Evolutionary conservation across 2,888 invertebrate species (phyloP).

Genomic region (Caenorhabditis japonica): DNA sequence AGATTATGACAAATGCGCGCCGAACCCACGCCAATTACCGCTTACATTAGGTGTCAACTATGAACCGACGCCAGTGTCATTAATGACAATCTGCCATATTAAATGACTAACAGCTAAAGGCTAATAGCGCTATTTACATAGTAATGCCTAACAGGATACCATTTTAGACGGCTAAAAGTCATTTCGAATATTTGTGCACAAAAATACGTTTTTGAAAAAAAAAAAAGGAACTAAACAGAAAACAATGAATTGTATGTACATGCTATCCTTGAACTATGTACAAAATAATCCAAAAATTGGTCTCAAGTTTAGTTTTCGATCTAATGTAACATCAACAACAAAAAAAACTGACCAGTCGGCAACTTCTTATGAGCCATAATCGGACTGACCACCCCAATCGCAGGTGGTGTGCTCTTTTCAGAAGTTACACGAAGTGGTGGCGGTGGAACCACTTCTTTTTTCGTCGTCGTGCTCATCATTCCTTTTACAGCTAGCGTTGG

Average conservation of each 20-base stretch:
- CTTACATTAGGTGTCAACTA: no score
- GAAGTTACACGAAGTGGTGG: not conserved
- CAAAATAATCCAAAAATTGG: constrained; percentile 42
- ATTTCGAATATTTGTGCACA: no score
- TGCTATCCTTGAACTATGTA: no score
- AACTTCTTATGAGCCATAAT: constrained; percentile 79
- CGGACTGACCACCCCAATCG: constrained; percentile 84
- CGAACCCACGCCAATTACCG: no score
- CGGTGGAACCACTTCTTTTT: constrained; percentile 22
- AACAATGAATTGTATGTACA: not conserved
- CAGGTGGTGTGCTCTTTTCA: constrained; percentile 48
- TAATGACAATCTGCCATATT: no score
- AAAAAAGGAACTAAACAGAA: not conserved
- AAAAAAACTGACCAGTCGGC: constrained; percentile 19
- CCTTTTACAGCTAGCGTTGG: constrained; percentile 68
- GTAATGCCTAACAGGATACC: no score
- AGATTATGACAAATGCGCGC: no score
- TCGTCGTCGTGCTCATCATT: constrained; percentile 57
- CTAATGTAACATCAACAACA: constrained; percentile 13
- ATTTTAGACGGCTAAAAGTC: no score
- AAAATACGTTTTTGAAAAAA: no score
- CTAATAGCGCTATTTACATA: no score
- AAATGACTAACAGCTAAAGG: no score
- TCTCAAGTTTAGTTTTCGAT: not conserved
- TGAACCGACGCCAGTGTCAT: no score